phyloP scores from a whole-genome alignment of 1,140 invertebrate genomes.

The Anthonomus grandis region DNA sequence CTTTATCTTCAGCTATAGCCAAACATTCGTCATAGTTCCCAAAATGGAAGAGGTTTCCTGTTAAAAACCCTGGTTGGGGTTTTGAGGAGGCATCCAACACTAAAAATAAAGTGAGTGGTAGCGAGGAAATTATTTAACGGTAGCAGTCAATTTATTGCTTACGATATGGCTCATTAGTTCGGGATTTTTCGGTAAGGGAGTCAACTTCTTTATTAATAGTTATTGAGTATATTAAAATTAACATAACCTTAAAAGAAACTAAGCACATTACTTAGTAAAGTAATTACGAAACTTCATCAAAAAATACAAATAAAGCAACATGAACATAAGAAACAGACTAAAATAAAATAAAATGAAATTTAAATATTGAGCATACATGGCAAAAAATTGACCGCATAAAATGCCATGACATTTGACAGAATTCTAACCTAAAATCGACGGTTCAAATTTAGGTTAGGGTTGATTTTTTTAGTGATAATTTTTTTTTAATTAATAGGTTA shows the following conservation, averaged over 20 bases:
- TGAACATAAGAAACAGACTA: too few species aligned
- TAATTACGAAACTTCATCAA: too few species aligned
- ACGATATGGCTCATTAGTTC: neutral
- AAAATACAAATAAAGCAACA: too few species aligned
- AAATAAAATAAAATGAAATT: neutral
- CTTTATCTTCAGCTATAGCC: conserved; percentile 12
- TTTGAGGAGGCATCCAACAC: conserved; percentile 39
- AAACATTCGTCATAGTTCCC: conserved; percentile 38
- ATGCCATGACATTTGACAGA: too few species aligned
- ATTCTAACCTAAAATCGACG: neutral
- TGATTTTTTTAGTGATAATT: neutral
- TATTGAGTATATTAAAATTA: neutral
- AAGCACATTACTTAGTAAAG: too few species aligned
- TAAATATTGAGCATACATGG: neutral
- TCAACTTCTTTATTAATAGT: too few species aligned
- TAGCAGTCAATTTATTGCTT: neutral
- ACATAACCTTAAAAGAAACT: neutral
- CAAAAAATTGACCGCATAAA: neutral
- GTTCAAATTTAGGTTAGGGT: neutral
- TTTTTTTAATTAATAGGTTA: neutral
- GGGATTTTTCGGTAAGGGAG: too few species aligned
- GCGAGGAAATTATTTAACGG: neutral
- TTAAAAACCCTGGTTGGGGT: conserved; percentile 28
- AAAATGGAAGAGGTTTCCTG: conserved; percentile 24
- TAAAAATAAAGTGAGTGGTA: conserved; percentile 11